These are phyloP conservation scores for Apotomis capreana DNA, from an alignment of 2,888 invertebrate genomes.

Conservation along the genomic window DNA sequence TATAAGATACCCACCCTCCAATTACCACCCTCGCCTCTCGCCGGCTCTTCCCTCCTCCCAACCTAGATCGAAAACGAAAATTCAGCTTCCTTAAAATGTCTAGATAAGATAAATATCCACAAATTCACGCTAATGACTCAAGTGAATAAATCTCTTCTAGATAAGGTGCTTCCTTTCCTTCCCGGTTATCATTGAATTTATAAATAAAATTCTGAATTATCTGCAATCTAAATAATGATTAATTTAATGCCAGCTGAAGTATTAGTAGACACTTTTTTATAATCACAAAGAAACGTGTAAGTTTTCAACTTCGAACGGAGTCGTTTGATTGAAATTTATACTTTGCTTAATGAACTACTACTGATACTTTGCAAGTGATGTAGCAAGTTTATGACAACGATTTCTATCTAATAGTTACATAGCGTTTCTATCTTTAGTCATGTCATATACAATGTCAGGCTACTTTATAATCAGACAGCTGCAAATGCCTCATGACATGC, in stretches of 20 bases:
- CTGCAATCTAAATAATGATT: constrained; percentile 27
- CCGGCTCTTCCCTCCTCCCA: constrained; percentile 75
- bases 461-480: no score
- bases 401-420: not conserved
- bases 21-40: constrained; percentile 73
- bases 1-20: constrained; percentile 80
- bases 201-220: constrained; percentile 36
- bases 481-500: no score
- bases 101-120: constrained; percentile 72
- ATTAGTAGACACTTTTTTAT: constrained; percentile 16
- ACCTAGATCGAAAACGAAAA: constrained; percentile 83
- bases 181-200: constrained; percentile 38
- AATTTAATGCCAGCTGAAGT: constrained; percentile 30
- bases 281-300: not conserved
- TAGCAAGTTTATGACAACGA: no score
- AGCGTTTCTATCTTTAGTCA: no score
- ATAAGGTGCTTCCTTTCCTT: constrained; percentile 43
- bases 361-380: no score
- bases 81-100: constrained; percentile 71
- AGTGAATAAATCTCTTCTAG: constrained; percentile 51
- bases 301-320: not conserved
- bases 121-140: constrained; percentile 65
- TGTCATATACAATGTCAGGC: no score
- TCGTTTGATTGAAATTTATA: no score
- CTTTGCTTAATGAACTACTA: no score